These are phyloP conservation scores for Augochlora pura DNA, from an alignment of 1,140 invertebrate genomes.

Conservation along the genomic window DNA sequence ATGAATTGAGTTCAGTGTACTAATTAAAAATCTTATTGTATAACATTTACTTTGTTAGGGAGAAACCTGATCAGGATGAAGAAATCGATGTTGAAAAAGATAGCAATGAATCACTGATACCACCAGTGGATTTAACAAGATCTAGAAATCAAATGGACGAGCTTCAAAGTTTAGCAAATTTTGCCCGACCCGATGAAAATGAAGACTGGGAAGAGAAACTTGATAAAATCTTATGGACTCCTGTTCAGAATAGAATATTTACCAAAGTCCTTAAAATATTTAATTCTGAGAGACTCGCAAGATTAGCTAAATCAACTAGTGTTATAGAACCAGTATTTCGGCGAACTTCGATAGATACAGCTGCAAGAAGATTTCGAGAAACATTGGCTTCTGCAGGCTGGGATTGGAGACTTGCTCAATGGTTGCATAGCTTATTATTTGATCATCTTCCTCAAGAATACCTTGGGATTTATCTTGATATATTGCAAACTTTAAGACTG, in stretches of 20 bases:
- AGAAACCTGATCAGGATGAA: constrained; percentile 68
- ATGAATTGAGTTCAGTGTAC: neutral
- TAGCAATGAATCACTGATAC: constrained; percentile 48
- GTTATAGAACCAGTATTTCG: constrained; percentile 85
- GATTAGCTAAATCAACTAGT: constrained; percentile 82
- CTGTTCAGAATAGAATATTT: constrained; percentile 85
- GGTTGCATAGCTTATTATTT: constrained; percentile 89
- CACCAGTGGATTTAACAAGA: constrained; percentile 84
- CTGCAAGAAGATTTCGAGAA: constrained; percentile 85
- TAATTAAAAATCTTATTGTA: constrained; percentile 9
- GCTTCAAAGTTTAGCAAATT: constrained; percentile 84
- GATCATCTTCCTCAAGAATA: constrained; percentile 86
- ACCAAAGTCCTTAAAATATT: constrained; percentile 85
- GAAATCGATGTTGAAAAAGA: constrained; percentile 80
- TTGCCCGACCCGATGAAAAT: constrained; percentile 82
- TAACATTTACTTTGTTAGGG: constrained; percentile 39
- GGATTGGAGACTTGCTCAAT: constrained; percentile 87
- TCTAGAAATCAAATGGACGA: constrained; percentile 87
- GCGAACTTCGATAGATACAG: constrained; percentile 86
- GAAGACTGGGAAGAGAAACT: constrained; percentile 88
- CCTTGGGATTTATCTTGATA: constrained; percentile 89
- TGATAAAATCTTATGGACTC: constrained; percentile 84
- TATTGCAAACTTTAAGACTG: constrained; percentile 87
- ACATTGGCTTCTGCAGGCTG: constrained; percentile 85
- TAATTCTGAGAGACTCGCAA: constrained; percentile 86